Evolutionary conservation across 2,888 invertebrate species (phyloP), one percentile per base, ranked within the genome.

Genomic region (Limenitis camilla): DNA sequence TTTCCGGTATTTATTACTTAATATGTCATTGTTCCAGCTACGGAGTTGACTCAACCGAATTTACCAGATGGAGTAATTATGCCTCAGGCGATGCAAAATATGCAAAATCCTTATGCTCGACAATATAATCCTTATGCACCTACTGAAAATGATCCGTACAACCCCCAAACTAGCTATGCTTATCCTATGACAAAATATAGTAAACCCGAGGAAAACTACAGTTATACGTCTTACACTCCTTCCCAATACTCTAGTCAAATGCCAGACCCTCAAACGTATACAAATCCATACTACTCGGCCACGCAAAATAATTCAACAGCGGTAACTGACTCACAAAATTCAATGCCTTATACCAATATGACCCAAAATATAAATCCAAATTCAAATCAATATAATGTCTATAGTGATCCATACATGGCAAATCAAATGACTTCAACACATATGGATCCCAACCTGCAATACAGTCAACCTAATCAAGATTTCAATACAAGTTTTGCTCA

Each of bases 51-150:
- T 27, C 77, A 78, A 67, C 74, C 77, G 70, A 76, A 77, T 55
- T 57, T 81, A n/a, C 78, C 81, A 3, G 86, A 87, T 43, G 87
- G 86, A 9, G 78, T 78, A 5, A 71, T 74, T 8, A 67, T 76
- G 67, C 74, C 78, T 6, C 64, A 73, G 0, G 52, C 52, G 11
- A 63, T 72, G 59, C 74, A 75, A 61, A 65, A 64, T 45, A 58
- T 72, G 30, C 62, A 61, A 10, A 76, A 73, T 50, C 71, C 73
- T 0, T 82, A 81, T 63, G 72, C 72, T 32, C 70, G 78, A 27
- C 82, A 78, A 3, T 82, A 81, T 64, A 67, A 63, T 7, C 63
- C 52, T 27, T 82, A 81, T 64, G 66, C 64, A 7, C 63, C 76
- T 6, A 58, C 55, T 30, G 81, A 81, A 10, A 59, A 57, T 33